Conservation (phyloP, 2,797 vertebrate species). For the Micropoecilia bifurca region DNA sequence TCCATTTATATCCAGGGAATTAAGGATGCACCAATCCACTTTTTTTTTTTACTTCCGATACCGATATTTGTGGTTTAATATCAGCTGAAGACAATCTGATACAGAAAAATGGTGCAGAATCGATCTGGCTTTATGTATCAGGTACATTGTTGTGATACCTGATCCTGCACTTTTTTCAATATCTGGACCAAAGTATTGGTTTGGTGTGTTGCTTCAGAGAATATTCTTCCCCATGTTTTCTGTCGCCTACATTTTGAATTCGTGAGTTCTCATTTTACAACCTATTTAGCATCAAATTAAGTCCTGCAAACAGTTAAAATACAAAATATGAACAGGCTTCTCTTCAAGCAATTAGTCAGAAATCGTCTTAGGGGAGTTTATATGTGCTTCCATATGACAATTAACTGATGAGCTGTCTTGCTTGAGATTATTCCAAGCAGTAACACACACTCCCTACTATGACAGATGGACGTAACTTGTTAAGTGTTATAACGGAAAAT, state of each 20-base stretch:
- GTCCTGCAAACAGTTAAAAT: not conserved
- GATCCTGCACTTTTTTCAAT: too few relatives aligned
- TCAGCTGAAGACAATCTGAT: too few relatives aligned
- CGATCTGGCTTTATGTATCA: too few relatives aligned
- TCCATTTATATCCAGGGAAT: not conserved
- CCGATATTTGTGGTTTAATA: too few relatives aligned
- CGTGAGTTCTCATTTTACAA: not conserved
- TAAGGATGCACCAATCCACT: too few relatives aligned
- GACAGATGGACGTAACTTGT: constrained; percentile 73
- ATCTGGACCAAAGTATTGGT: too few relatives aligned
- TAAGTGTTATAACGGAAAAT: constrained; percentile 51
- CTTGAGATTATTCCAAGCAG: constrained; percentile 24
- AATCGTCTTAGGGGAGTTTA: not conserved
- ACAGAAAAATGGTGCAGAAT: too few relatives aligned
- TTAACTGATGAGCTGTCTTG: constrained; percentile 50
- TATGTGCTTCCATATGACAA: not conserved
- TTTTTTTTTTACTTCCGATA: too few relatives aligned
- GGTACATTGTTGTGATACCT: too few relatives aligned
- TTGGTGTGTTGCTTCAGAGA: too few relatives aligned
- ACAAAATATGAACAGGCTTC: not conserved
- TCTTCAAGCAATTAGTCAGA: constrained; percentile 20
- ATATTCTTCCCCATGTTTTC: not conserved
- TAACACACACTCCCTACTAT: constrained; percentile 37
- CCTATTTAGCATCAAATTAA: not conserved
- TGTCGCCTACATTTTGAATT: not conserved